phyloP scores from a whole-genome alignment of 2,888 invertebrate genomes.

The Netelia inedita region DNA sequence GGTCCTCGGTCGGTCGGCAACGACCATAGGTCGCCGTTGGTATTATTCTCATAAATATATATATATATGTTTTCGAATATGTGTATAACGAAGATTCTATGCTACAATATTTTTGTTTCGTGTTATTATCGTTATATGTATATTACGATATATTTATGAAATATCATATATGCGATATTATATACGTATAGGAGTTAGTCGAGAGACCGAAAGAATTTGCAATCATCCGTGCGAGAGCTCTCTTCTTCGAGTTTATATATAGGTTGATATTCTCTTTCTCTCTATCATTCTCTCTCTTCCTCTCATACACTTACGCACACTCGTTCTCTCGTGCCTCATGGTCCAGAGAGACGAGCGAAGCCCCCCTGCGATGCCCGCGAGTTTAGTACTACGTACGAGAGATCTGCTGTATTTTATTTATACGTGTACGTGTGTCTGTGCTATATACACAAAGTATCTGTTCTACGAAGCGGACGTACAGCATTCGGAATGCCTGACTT shows the following conservation, averaged over 20 bases:
- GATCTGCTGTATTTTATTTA: slow-evolving; percentile 36
- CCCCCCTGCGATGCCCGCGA: slow-evolving; percentile 40
- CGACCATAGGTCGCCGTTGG: slow-evolving; percentile 33
- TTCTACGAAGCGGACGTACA: slow-evolving; percentile 62
- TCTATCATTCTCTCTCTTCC: neutral
- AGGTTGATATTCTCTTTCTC: neutral
- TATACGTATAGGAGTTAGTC: slow-evolving; percentile 31
- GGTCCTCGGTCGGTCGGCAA: slow-evolving; percentile 46
- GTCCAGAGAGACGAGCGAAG: slow-evolving; percentile 21
- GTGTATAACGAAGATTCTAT: no score
- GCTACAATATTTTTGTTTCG: no score
- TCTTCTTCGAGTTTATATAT: slow-evolving; percentile 42
- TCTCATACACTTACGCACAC: neutral
- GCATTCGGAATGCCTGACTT: slow-evolving; percentile 68
- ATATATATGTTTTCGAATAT: neutral
- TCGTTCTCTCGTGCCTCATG: neutral
- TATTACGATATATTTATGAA: no score
- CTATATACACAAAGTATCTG: slow-evolving; percentile 34
- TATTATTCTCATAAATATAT: slow-evolving; percentile 47
- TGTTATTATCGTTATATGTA: no score
- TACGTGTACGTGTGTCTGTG: neutral
- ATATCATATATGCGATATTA: neutral
- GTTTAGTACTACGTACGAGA: slow-evolving; percentile 39
- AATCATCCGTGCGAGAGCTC: slow-evolving; percentile 50
- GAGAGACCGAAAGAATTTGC: slow-evolving; percentile 49